A percentile compares a stretch with the other conserved stretches of the same genome.
Evolutionary conservation across 2,888 invertebrate genomes (phyloP).

Genomic region (Drosophila monieri): DNA sequence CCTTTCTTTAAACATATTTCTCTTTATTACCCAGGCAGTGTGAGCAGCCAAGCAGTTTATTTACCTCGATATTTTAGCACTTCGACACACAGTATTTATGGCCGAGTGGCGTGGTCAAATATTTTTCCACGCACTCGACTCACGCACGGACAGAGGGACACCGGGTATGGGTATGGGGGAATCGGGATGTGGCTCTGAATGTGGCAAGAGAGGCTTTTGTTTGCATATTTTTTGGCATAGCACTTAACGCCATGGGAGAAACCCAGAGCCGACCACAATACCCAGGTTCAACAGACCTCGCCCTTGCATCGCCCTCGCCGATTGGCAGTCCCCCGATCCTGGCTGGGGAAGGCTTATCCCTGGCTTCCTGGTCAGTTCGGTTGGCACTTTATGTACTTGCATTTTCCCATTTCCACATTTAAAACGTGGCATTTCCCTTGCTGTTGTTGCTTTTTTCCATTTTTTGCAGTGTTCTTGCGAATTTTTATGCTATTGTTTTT

Average conservation of each 20-base stretch:
- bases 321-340: conserved; percentile 22
- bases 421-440: conserved; percentile 39
- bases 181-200: conserved; percentile 22
- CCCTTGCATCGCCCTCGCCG: neutral
- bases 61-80: conserved; percentile 10
- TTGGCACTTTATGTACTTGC: conserved; percentile 47
- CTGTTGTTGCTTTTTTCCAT: conserved; percentile 4
- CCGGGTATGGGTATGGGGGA: conserved; percentile 16
- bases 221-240: conserved; percentile 54
- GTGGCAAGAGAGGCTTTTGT: conserved; percentile 41
- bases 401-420: conserved; percentile 61
- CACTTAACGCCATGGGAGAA: conserved; percentile 51
- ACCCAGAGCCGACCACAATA: conserved; percentile 56
- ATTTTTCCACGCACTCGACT: conserved; percentile 55
- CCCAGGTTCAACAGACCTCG: conserved; percentile 34
- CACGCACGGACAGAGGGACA: conserved; percentile 24
- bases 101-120: conserved; percentile 33
- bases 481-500: conserved; percentile 22
- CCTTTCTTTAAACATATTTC: conserved; percentile 1
- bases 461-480: neutral
- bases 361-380: conserved; percentile 32
- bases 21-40: neutral
- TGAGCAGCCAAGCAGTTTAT: neutral
- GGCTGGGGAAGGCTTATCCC: conserved; percentile 37
- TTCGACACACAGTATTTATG: conserved; percentile 29